These are phyloP conservation scores for Lasiommata megera DNA, from an alignment of 2,888 invertebrate genomes.

Conservation along the genomic window DNA sequence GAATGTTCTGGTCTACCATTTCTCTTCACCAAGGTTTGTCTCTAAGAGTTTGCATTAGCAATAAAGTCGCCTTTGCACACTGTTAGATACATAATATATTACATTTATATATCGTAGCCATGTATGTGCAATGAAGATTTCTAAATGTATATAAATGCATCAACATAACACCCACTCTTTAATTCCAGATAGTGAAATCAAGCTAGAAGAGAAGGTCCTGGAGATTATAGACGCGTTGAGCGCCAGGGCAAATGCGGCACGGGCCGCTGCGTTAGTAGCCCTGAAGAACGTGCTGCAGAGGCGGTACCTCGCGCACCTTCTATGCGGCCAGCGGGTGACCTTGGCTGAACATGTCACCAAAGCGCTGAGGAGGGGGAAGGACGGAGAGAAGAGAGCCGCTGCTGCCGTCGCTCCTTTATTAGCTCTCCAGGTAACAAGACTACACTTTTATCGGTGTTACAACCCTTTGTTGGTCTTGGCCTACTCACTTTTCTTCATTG, in stretches of 20 bases:
- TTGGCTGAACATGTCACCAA: conserved; percentile 91
- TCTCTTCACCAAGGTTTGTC: too few species aligned
- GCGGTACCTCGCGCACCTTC: conserved; percentile 88
- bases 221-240: conserved; percentile 93
- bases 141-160: too few species aligned
- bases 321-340: conserved; percentile 88
- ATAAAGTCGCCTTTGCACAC: too few species aligned
- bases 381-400: conserved; percentile 90
- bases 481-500: too few species aligned
- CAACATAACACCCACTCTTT: too few species aligned
- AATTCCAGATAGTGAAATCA: conserved; percentile 75
- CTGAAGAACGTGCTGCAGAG: conserved; percentile 88
- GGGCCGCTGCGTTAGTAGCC: conserved; percentile 86
- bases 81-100: too few species aligned
- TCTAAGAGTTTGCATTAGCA: too few species aligned
- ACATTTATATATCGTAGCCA: too few species aligned
- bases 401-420: conserved; percentile 90
- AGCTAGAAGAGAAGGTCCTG: conserved; percentile 92
- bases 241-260: conserved; percentile 93
- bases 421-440: conserved; percentile 91
- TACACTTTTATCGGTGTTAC: too few species aligned
- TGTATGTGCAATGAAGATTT: too few species aligned
- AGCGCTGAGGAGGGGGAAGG: conserved; percentile 90
- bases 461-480: too few species aligned
- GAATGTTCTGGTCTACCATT: too few species aligned